Percentiles rank a stretch among this genome's conserved stretches.
These are phyloP conservation scores for Timandra comae DNA, from an alignment of 2,888 invertebrate species.

Conservation along the genomic window DNA sequence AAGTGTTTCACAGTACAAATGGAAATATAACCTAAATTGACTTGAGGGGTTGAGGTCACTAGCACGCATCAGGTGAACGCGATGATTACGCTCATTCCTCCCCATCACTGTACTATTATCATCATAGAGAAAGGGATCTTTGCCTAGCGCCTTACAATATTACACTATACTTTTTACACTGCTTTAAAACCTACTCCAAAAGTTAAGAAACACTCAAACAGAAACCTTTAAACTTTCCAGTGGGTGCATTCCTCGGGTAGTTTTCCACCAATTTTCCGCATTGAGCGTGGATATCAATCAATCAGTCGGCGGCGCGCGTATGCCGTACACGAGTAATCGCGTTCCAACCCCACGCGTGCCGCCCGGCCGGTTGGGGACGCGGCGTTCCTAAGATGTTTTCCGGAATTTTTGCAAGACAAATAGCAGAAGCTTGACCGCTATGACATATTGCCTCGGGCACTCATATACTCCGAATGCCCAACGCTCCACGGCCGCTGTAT, in stretches of 20 bases:
- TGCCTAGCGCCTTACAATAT: too few relatives aligned
- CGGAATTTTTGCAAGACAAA: conserved; percentile 73
- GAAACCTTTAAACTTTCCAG: too few relatives aligned
- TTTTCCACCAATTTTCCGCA: conserved; percentile 11
- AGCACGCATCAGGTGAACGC: too few relatives aligned
- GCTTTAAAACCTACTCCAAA: too few relatives aligned
- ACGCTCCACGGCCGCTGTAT: conserved; percentile 1
- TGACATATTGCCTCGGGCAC: conserved; percentile 60
- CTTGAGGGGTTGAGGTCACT: too few relatives aligned
- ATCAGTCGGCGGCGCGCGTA: conserved; percentile 11
- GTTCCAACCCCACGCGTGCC: conserved; percentile 37
- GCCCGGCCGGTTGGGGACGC: conserved; percentile 22
- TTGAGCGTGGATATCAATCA: conserved; percentile 19
- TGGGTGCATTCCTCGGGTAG: neutral
- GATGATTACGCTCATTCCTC: too few relatives aligned
- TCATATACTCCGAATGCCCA: conserved; percentile 53
- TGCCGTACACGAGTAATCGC: conserved; percentile 11
- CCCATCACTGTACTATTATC: too few relatives aligned
- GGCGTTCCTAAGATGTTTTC: conserved; percentile 58
- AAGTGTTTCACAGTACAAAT: too few relatives aligned
- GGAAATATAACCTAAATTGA: too few relatives aligned
- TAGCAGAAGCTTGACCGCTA: conserved; percentile 62
- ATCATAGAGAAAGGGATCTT: too few relatives aligned
- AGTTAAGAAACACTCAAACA: too few relatives aligned
- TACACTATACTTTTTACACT: too few relatives aligned